These are phyloP conservation scores for Nesoenas mayeri DNA, from an alignment of 2,113 vertebrate species.

Conservation along the genomic window DNA sequence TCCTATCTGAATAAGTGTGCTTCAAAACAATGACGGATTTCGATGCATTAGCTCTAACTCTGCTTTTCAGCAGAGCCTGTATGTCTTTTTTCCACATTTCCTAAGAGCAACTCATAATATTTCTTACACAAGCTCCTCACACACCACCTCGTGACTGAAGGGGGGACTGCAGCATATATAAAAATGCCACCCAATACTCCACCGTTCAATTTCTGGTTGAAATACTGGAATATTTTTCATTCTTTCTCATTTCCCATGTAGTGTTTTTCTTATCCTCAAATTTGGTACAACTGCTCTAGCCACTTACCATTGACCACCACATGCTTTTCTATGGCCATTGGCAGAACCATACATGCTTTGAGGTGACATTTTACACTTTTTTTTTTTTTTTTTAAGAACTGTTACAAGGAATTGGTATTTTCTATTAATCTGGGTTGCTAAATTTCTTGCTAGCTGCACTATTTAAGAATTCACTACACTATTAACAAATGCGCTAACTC, in stretches of 20 bases:
- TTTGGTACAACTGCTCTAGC: not conserved
- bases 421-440: not conserved
- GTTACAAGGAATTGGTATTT: not conserved
- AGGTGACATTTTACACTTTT: not conserved
- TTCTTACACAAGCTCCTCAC: constrained; percentile 8
- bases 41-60: not conserved
- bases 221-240: not conserved
- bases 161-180: not conserved
- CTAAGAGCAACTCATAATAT: not conserved
- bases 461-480: not conserved
- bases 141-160: constrained; percentile 29
- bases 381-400: not conserved
- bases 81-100: not conserved
- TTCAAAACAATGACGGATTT: not conserved
- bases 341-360: not conserved
- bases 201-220: not conserved
- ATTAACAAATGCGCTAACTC: not conserved
- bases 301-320: not conserved
- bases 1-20: not conserved
- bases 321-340: not conserved
- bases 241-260: not conserved
- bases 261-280: not conserved
- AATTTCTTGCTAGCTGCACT: not conserved
- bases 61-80: not conserved
- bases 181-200: not conserved